Conservation (phyloP, 2,113 vertebrate species). For the Oreochromis aureus region DNA sequence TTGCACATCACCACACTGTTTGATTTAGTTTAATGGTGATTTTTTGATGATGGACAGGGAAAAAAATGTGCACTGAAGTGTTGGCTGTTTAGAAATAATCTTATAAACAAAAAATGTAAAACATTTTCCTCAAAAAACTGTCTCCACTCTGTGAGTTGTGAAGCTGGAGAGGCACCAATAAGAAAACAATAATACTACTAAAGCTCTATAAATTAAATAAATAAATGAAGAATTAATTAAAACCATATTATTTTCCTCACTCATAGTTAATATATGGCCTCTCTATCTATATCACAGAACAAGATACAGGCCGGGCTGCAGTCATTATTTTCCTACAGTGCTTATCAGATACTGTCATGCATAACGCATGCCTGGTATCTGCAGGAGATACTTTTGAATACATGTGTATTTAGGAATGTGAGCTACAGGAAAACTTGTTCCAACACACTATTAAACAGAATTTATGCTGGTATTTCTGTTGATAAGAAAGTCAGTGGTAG, state of each 20-base stretch:
- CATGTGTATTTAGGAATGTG: background rate
- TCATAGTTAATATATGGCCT: background rate
- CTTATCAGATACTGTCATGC: background rate
- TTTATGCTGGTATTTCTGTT: background rate
- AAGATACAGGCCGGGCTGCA: background rate
- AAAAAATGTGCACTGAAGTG: background rate
- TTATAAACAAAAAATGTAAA: background rate
- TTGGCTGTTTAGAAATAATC: background rate
- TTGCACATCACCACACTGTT: constrained; percentile 21
- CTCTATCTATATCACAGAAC: background rate
- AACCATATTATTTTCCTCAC: background rate
- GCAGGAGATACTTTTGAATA: background rate
- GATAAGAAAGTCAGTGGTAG: constrained; percentile 12
- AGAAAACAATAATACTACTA: background rate
- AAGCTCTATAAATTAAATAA: background rate
- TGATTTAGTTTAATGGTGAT: constrained; percentile 8
- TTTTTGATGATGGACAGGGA: background rate
- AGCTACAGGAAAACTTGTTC: background rate
- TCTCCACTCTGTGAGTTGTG: background rate
- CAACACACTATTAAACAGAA: constrained; percentile 1
- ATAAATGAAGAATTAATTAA: background rate
- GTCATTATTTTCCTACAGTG: background rate
- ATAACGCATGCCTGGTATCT: background rate
- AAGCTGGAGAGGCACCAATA: background rate
- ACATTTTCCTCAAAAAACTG: background rate